Evolutionary conservation across 2,888 invertebrate species (phyloP), one percentile per base, ranked within the genome.

Genomic region (Dryobota labecula): DNA sequence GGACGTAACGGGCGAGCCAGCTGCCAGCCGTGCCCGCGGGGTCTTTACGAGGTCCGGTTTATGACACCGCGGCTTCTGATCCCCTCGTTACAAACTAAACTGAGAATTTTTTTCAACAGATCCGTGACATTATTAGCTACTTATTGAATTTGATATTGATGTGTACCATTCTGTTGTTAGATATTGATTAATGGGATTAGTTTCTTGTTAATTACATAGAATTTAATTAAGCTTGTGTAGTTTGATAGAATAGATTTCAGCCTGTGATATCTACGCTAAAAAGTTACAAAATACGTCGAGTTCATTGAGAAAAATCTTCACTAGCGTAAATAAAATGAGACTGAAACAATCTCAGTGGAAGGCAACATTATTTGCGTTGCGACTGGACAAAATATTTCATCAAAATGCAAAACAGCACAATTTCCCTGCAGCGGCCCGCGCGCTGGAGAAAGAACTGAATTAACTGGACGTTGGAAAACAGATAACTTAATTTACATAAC

Each of bases 401-500:
- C 91, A 94, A 95, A 95, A 95, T 95, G 94, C 94, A 94, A 94
- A 95, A 92, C 88, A 94, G 94, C 88, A 88, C 92, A 92, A 92
- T 94, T 93, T 91, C 71, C 64, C 75, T 69, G 78, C 79, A 78
- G 70, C 73, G 60, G 62, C 81, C 89, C 87, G 86, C 84, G 87
- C 87, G 88, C 86, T 76, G 85, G 88, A 90, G 92, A 93, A 94
- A 94, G 93, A 94, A 94, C 92, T 90, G 90, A 92, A 94, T 94
- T 94, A 94, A 93, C 94, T 89, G 94, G 93, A 92, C 94, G 92
- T 86, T 92, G 92, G 89, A 90, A 94, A 94, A 94, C 94, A 92
- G 93, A 94, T 95, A 94, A 95, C 92, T 92, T 87, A 83, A 95
- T 95, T 94, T 94, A 92, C 94, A 94, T 95, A 95, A 94, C 94